Evolutionary conservation across 2,113 vertebrate species (phyloP), one percentile per base, ranked within the genome.

Genomic region (Osmerus eperlanus): DNA sequence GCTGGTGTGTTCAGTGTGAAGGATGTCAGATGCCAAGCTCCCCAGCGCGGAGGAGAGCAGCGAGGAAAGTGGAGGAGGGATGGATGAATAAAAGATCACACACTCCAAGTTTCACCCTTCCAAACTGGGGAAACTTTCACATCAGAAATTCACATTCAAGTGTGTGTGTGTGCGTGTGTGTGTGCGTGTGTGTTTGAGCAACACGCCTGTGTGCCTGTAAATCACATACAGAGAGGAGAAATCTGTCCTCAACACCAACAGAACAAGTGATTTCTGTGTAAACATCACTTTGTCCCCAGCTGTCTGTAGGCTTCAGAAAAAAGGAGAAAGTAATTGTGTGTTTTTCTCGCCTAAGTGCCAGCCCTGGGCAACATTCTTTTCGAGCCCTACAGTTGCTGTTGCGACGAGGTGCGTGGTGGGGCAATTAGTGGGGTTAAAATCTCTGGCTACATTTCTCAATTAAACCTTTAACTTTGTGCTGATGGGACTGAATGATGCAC

Each of bases 391-490:
- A 6, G 19, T 21, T 60, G 61, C 5, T 2, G 23, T 66, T 29
- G 67, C 58, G 58, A n/a, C 21, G 19, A 68, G 70, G 65, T 41
- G 74, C 67, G 68, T 63, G 73, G 59, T 66, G 18, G 29, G 61
- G 64, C 67, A 91, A 92, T 92, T 90, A 93, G 82, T 67, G n/a
- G 79, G 85, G 89, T 89, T 92, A 92, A 91, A 90, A 88, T 90
- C 83, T 76, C 64, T 77, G 84, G 84, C 83, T 83, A 78, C 82
- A 83, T 90, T 87, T 90, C 85, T 86, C 90, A 89, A 91, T 91
- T 85, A 91, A 91, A 90, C 87, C 82, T 88, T 82, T 75, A 88
- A 86, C 81, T 90, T 81, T 29, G 41, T 74, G 73, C 78, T 64
- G 77, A 87, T 73, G 81, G 19, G 79, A 76, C 77, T 85, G 89